Evolutionary conservation across 1,140 invertebrate genomes (phyloP).

Genomic region (Brachionus plicatilis): DNA sequence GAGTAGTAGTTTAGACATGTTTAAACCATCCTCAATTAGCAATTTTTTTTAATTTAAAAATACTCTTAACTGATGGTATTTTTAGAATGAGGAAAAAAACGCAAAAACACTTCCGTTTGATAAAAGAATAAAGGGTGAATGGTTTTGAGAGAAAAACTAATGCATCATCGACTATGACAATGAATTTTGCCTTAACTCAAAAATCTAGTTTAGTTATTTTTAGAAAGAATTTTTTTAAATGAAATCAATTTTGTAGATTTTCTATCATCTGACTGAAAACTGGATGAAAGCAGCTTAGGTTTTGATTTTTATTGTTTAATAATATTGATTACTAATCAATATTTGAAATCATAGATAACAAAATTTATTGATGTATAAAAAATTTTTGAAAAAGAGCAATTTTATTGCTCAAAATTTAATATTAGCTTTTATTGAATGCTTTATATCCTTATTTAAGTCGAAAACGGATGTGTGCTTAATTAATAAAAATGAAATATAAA

Average conservation of each 20-base stretch:
- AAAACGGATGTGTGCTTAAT: background rate
- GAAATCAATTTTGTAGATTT: background rate
- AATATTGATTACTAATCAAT: background rate
- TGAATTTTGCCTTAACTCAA: background rate
- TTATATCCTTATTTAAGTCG: background rate
- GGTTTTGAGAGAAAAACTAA: no score
- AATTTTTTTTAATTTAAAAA: no score
- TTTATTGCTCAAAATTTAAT: background rate
- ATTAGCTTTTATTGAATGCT: background rate
- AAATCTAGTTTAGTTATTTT: background rate
- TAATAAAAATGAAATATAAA: background rate
- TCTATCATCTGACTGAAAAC: background rate
- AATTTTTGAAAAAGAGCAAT: background rate
- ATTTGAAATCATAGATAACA: background rate
- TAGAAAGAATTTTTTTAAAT: background rate
- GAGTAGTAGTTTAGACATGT: background rate
- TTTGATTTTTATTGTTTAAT: background rate
- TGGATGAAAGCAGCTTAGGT: background rate
- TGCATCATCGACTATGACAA: background rate
- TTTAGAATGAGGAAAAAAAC: no score
- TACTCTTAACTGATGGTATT: no score
- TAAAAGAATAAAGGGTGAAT: background rate
- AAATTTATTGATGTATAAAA: background rate
- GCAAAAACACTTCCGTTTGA: background rate
- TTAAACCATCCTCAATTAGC: no score